Conservation (phyloP, 2,113 vertebrate species). For the Poicephalus gulielmi region DNA sequence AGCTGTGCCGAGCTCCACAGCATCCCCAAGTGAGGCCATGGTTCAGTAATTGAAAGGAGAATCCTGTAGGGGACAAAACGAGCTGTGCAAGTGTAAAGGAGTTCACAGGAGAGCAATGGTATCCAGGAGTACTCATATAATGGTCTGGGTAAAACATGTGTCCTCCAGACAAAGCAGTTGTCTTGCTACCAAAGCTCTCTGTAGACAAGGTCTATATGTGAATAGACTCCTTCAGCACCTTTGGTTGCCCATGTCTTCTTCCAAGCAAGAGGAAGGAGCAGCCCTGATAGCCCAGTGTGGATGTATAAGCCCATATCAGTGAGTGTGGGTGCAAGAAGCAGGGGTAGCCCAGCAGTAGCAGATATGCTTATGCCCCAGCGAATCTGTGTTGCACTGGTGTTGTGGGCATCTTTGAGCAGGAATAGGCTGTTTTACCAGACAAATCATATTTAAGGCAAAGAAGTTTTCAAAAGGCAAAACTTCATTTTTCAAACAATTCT, state of each 20-base stretch:
- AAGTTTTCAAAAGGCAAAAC: neutral
- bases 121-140: neutral
- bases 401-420: neutral
- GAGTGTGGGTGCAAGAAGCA: fast-evolving
- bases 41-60: neutral
- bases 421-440: neutral
- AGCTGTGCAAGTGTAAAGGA: neutral
- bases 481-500: neutral
- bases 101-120: neutral
- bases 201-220: neutral
- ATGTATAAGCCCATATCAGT: neutral
- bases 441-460: neutral
- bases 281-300: fast-evolving
- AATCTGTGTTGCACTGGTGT: neutral
- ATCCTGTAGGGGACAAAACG: neutral
- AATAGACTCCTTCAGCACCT: neutral
- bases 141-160: neutral
- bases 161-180: neutral
- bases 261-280: neutral
- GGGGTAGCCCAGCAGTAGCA: neutral
- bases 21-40: neutral
- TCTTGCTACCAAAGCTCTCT: neutral
- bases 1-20: neutral
- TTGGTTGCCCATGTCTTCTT: neutral
- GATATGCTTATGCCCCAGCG: fast-evolving